These are phyloP conservation scores for Sebastes glaucus DNA, from an alignment of 2,797 vertebrate species.

Conservation along the genomic window DNA sequence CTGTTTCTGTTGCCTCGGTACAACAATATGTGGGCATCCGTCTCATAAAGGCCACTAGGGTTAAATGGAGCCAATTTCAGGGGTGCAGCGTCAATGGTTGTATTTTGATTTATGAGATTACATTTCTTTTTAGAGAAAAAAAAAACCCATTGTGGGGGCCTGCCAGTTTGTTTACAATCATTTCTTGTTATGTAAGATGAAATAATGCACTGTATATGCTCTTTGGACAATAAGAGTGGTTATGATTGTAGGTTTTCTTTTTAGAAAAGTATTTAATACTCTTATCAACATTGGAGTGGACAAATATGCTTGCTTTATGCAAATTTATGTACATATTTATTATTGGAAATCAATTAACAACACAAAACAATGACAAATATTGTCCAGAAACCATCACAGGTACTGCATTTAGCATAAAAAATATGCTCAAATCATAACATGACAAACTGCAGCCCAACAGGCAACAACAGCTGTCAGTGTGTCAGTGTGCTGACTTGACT, in stretches of 20 bases:
- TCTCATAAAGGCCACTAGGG: constrained; percentile 50
- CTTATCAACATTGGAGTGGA: fast-evolving
- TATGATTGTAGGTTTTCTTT: background rate
- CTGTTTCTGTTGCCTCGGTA: constrained; percentile 37
- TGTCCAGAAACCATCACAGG: no score
- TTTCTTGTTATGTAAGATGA: constrained; percentile 19
- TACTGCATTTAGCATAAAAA: no score
- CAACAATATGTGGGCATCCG: constrained; percentile 34
- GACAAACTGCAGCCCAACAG: no score
- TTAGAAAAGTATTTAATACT: background rate
- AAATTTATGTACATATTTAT: fast-evolving
- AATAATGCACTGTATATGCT: background rate
- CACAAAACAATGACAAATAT: no score
- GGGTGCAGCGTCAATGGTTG: background rate
- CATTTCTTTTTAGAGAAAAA: constrained; percentile 24
- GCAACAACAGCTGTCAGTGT: no score
- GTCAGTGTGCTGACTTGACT: no score
- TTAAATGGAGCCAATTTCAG: constrained; percentile 64
- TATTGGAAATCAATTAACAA: no score
- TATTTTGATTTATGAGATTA: constrained; percentile 50
- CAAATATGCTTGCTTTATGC: no score
- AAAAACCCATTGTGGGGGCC: background rate
- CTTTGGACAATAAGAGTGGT: background rate
- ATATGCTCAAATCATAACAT: no score
- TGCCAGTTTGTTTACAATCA: constrained; percentile 7